These are phyloP conservation scores for Orius insidiosus DNA, from an alignment of 1,140 invertebrate genomes.

Conservation along the genomic window DNA sequence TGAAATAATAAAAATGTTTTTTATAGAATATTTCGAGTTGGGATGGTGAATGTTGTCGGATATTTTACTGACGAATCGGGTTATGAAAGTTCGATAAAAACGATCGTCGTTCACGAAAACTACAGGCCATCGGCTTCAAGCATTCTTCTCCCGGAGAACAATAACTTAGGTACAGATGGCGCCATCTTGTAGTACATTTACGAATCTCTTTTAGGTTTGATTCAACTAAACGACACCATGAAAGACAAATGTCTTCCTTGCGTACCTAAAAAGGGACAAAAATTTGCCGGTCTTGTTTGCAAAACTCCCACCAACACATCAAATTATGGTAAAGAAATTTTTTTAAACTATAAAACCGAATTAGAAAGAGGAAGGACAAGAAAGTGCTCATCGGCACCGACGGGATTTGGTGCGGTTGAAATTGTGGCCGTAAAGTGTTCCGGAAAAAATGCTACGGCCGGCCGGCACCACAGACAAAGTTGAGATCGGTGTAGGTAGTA, in stretches of 20 bases:
- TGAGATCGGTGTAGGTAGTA: no score
- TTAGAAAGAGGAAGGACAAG: no score
- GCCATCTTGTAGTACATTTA: not conserved
- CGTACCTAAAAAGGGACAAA: conserved; percentile 12
- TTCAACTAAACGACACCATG: conserved; percentile 10
- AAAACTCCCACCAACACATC: conserved; percentile 5
- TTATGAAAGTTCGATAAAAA: conserved; percentile 7
- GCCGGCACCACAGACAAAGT: no score
- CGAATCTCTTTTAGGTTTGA: conserved; percentile 11
- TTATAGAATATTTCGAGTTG: conserved; percentile 15
- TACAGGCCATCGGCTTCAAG: conserved; percentile 12
- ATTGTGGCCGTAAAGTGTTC: no score
- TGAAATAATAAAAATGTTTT: not conserved
- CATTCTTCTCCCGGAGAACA: conserved; percentile 11
- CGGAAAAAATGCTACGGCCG: no score
- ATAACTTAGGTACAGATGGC: conserved; percentile 13
- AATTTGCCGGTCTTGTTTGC: conserved; percentile 13
- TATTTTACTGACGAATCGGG: conserved; percentile 6
- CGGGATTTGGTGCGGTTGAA: no score
- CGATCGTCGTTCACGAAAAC: conserved; percentile 19
- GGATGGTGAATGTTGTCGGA: conserved; percentile 14
- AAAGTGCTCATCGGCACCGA: no score
- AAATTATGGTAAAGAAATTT: no score
- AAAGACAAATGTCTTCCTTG: conserved; percentile 11
- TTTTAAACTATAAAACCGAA: no score